phyloP scores from a whole-genome alignment of 2,113 vertebrate species.

The Semnornis frantzii region DNA sequence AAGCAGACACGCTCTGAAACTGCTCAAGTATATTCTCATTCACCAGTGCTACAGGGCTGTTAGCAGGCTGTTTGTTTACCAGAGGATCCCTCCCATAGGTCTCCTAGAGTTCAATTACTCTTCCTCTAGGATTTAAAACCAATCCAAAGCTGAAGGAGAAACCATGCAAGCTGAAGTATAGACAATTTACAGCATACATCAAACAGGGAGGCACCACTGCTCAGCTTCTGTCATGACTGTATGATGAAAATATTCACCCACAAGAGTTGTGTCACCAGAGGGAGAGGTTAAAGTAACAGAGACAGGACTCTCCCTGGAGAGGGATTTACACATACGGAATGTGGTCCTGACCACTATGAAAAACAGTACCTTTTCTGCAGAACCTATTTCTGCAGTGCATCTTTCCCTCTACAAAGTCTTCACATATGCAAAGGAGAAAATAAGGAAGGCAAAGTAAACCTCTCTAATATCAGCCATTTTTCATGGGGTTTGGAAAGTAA shows the following conservation, averaged over 20 bases:
- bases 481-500: constrained; percentile 51
- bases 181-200: neutral
- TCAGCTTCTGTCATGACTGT: neutral
- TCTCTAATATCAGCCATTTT: constrained; percentile 32
- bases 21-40: neutral
- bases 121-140: neutral
- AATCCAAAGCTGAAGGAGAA: neutral
- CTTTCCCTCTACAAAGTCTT: constrained; percentile 7
- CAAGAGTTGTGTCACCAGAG: neutral
- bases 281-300: neutral
- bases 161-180: neutral
- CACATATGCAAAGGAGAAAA: neutral
- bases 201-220: neutral
- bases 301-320: neutral
- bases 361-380: neutral
- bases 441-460: constrained; percentile 25
- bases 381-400: neutral
- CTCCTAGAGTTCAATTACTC: neutral
- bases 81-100: neutral
- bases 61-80: neutral
- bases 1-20: neutral
- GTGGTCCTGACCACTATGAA: neutral
- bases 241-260: constrained; percentile 17
- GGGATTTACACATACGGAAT: neutral
- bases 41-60: neutral